Percentiles rank a stretch among this genome's conserved stretches.
Conservation (phyloP, 2,888 invertebrate species). For the Tanypteryx hageni region DNA sequence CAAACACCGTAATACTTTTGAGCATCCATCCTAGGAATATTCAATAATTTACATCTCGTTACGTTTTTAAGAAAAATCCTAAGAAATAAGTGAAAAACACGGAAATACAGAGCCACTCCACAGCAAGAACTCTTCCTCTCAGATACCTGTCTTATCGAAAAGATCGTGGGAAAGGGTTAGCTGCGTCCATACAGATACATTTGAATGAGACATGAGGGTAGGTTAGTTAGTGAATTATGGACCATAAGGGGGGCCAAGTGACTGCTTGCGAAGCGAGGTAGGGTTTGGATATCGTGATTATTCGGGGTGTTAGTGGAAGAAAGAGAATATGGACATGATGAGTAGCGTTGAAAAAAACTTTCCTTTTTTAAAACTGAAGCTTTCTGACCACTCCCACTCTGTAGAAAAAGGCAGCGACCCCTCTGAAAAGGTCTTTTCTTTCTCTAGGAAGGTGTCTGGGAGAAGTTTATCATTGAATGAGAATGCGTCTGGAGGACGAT, state of each 20-base stretch:
- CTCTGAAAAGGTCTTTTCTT: background rate
- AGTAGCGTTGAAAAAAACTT: background rate
- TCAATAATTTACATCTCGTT: background rate
- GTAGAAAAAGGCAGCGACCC: background rate
- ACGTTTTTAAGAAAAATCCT: background rate
- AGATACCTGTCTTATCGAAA: background rate
- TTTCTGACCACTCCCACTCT: conserved; percentile 2
- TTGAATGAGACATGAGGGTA: background rate
- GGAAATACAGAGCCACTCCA: background rate
- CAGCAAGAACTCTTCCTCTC: background rate
- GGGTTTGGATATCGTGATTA: no score
- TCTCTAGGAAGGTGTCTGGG: conserved; percentile 11
- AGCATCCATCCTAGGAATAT: background rate
- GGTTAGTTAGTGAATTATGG: conserved; percentile 16
- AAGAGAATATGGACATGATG: no score
- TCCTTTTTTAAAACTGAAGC: background rate
- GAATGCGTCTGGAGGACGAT: background rate
- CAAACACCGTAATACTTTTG: background rate
- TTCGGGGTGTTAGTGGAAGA: no score
- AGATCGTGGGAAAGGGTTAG: background rate
- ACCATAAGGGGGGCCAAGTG: background rate
- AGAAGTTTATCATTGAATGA: background rate
- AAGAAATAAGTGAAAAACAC: no score
- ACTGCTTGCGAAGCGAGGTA: no score
- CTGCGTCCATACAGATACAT: background rate